phyloP scores from a whole-genome alignment of 2,113 vertebrate genomes.

The Lates calcarifer region DNA sequence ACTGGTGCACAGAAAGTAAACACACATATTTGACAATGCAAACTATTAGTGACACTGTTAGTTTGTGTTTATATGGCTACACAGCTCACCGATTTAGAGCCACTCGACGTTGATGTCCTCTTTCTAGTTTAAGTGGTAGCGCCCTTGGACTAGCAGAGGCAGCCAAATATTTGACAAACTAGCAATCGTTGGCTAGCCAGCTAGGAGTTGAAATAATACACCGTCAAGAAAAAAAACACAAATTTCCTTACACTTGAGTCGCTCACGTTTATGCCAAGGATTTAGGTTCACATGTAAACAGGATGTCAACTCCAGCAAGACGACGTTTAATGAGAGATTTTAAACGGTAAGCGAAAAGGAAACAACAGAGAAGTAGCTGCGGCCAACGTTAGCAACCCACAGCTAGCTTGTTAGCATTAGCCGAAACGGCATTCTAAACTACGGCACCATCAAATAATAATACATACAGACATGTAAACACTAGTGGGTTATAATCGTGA shows the following conservation, averaged over 20 bases:
- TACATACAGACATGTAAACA: not conserved
- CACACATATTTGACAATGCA: fast-evolving
- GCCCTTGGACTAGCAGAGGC: constrained; percentile 43
- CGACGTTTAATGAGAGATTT: constrained; percentile 97
- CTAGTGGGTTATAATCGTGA: fast-evolving
- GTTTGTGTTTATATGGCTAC: not conserved
- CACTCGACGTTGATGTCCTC: not conserved
- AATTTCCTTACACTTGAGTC: not conserved
- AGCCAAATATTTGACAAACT: constrained; percentile 79
- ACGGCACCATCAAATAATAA: not conserved
- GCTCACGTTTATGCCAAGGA: constrained; percentile 44
- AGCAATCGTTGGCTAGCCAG: constrained; percentile 62
- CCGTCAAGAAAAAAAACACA: constrained; percentile 10
- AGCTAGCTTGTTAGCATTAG: constrained; percentile 54
- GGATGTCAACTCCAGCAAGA: constrained; percentile 96
- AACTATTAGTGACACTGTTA: not conserved
- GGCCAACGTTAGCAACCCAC: constrained; percentile 62
- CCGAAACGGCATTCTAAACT: not conserved
- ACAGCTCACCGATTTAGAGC: not conserved
- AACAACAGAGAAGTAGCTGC: constrained; percentile 58
- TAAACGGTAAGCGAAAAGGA: constrained; percentile 89
- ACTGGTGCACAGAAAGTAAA: fast-evolving
- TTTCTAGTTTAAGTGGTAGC: constrained; percentile 61
- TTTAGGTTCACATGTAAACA: constrained; percentile 55
- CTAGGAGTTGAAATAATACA: constrained; percentile 47